Evolutionary conservation across 2,113 vertebrate species (phyloP).

Genomic region (Fulica atra): DNA sequence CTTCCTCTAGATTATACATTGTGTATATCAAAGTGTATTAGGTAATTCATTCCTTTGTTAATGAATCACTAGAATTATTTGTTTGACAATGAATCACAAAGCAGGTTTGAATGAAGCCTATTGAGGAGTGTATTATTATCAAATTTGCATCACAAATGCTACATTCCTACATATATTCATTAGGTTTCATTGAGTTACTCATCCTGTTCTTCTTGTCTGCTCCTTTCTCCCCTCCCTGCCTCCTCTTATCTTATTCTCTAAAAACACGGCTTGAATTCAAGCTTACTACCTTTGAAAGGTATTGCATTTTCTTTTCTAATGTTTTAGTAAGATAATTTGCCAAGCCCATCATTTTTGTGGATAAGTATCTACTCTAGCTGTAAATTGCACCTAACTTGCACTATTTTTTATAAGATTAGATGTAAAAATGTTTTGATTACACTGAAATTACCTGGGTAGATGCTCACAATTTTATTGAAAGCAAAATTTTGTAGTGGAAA

Average conservation of each 20-base stretch:
- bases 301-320: neutral
- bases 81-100: constrained; percentile 39
- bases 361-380: neutral
- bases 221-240: neutral
- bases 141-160: constrained; percentile 36
- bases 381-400: neutral
- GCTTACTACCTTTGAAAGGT: neutral
- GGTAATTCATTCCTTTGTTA: constrained; percentile 37
- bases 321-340: neutral
- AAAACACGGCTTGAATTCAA: neutral
- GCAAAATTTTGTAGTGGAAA: neutral
- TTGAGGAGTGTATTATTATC: constrained; percentile 29
- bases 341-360: neutral
- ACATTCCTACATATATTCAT: neutral
- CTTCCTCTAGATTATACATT: neutral
- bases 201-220: neutral
- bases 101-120: constrained; percentile 28
- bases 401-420: neutral
- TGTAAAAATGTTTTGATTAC: neutral
- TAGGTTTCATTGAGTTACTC: neutral
- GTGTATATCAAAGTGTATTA: constrained; percentile 24
- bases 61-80: constrained; percentile 49
- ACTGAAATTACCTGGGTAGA: neutral
- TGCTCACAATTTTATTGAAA: neutral
- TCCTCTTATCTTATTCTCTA: neutral